Evolutionary conservation across 2,113 vertebrate genomes (phyloP), one percentile per base, ranked within the genome.

Genomic region (Cebus imitator): DNA sequence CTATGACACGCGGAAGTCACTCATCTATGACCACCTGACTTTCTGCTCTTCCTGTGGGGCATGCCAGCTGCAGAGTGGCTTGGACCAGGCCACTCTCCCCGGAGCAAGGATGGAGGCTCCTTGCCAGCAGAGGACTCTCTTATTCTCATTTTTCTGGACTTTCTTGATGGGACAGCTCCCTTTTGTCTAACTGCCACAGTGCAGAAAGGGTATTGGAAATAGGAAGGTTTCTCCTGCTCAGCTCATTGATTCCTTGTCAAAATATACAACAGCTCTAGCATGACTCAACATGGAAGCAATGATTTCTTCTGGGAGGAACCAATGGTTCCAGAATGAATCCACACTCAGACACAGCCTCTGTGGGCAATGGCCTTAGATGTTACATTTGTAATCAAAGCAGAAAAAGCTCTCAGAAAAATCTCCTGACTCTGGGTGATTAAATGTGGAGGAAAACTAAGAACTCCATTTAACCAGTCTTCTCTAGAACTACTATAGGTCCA

Each of bases 401-500:
- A 37, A 32, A 40, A 10, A 25, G 8, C 72, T 43, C 78, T 30
- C 78, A 37, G 52, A 64, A 57, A 52, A 52, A 52, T 52, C 16
- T 27, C 30, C 21, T 8, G 14, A 14, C 25, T 43, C 50, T 58
- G 61, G 73, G 61, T 9, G 57, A 11, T 18, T 37, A 17, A 66
- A 37, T 16, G 5, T 14, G 6, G 32, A 6, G 20, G 8, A 43
- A 84, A 32, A 23, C 21, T 21, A 35, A 76, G 75, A 50, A 57
- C 2, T 2, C 30, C 21, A 40, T 1, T 8, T 14, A 20, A 12
- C 13, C 40, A 58, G 20, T 0, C 23, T 61, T 35, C 64, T 79
- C 68, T 37, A 25, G 11, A 25, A 52, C 57, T 21, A 3, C 11
- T 10, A 12, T 35, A 52, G 3, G 3, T 57, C 50, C 6, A 3